A percentile compares a stretch with the other conserved stretches of the same genome.
These are phyloP conservation scores for Melanostoma mellinum DNA, from an alignment of 2,888 invertebrate genomes.

Conservation along the genomic window DNA sequence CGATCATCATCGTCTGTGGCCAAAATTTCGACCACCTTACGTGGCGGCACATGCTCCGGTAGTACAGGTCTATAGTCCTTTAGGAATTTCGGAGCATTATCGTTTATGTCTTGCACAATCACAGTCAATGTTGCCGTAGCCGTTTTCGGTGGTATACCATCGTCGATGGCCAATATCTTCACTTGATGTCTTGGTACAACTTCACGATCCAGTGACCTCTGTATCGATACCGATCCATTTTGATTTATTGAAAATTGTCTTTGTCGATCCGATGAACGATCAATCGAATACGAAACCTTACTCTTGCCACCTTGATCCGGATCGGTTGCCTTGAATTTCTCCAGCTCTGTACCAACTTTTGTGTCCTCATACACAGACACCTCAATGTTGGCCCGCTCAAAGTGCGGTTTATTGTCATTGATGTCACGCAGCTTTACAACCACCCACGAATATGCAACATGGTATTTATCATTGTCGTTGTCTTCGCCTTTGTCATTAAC, in stretches of 20 bases:
- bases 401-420: constrained; percentile 98
- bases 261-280: constrained; percentile 95
- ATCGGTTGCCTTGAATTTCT: constrained; percentile 97
- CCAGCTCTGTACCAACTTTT: constrained; percentile 93
- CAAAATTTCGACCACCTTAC: constrained; percentile 95
- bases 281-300: constrained; percentile 95
- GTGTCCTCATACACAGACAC: constrained; percentile 96
- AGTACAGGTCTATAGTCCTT: constrained; percentile 96
- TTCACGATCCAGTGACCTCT: constrained; percentile 95
- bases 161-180: constrained; percentile 97
- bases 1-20: constrained; percentile 97
- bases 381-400: constrained; percentile 96
- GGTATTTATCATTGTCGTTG: constrained; percentile 97
- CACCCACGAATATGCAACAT: constrained; percentile 98
- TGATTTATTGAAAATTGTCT: constrained; percentile 97
- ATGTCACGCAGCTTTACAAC: constrained; percentile 96
- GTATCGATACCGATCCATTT: constrained; percentile 97
- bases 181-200: constrained; percentile 97
- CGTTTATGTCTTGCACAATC: constrained; percentile 97
- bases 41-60: constrained; percentile 95
- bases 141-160: constrained; percentile 95
- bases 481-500: constrained; percentile 97
- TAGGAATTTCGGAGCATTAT: constrained; percentile 96
- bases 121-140: constrained; percentile 96
- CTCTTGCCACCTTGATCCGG: constrained; percentile 97